These are phyloP conservation scores for Eudemis profundana DNA, from an alignment of 2,888 invertebrate species.

Conservation along the genomic window DNA sequence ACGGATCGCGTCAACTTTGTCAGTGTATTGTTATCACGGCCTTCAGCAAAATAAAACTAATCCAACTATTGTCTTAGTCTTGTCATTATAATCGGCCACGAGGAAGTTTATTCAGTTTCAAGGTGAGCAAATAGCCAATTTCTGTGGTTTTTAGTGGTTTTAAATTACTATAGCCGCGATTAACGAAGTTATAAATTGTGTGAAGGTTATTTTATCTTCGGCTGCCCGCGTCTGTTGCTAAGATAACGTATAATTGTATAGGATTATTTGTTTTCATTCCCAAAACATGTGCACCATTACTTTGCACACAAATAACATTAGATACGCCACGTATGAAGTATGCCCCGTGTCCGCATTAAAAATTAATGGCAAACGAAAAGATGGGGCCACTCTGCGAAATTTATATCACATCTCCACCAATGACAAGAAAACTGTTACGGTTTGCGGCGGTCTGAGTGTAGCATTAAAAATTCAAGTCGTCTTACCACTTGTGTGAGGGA, in stretches of 20 bases:
- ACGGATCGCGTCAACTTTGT: constrained; percentile 78
- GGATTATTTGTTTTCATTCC: constrained; percentile 8
- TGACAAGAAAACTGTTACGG: constrained; percentile 86
- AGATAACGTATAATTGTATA: not conserved
- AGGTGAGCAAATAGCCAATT: constrained; percentile 71
- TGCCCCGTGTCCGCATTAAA: constrained; percentile 80
- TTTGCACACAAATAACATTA: constrained; percentile 76
- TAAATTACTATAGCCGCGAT: constrained; percentile 40
- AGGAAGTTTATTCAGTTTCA: constrained; percentile 81
- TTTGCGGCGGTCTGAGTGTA: constrained; percentile 85
- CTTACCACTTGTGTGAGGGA: constrained; percentile 86
- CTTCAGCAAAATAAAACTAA: constrained; percentile 82
- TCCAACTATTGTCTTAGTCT: constrained; percentile 82
- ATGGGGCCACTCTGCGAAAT: constrained; percentile 86
- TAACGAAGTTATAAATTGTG: constrained; percentile 43
- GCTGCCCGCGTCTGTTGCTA: constrained; percentile 15
- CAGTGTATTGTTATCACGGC: constrained; percentile 78
- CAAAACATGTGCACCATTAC: constrained; percentile 52
- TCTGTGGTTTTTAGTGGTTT: constrained; percentile 59
- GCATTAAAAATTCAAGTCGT: constrained; percentile 84
- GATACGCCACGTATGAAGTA: constrained; percentile 80
- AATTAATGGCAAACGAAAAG: constrained; percentile 84
- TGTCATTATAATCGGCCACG: constrained; percentile 77
- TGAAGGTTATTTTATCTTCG: constrained; percentile 39
- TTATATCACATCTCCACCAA: constrained; percentile 84